These are phyloP conservation scores for Eupeodes corollae DNA, from an alignment of 1,140 invertebrate genomes.

Conservation along the genomic window DNA sequence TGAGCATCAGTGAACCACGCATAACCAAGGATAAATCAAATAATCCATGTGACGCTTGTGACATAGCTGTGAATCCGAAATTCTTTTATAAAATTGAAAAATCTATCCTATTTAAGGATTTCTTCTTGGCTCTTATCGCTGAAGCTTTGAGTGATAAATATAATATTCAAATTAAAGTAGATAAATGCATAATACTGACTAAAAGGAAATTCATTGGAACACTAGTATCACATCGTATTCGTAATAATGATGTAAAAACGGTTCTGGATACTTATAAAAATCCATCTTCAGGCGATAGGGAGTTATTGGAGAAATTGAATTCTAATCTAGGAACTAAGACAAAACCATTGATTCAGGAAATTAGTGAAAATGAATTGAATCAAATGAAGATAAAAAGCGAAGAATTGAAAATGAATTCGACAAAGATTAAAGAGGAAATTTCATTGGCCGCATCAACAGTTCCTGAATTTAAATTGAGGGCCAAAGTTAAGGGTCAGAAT, in stretches of 20 bases:
- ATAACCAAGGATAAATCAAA: slow-evolving; percentile 67
- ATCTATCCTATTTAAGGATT: slow-evolving; percentile 57
- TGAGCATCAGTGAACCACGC: slow-evolving; percentile 75
- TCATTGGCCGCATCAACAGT: slow-evolving; percentile 8
- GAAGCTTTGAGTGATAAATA: slow-evolving; percentile 68
- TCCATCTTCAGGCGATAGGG: slow-evolving; percentile 24
- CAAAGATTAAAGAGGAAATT: slow-evolving; percentile 7
- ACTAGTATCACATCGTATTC: slow-evolving; percentile 57
- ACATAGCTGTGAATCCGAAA: slow-evolving; percentile 62
- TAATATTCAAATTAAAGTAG: slow-evolving; percentile 49
- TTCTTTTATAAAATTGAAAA: slow-evolving; percentile 59
- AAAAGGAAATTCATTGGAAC: slow-evolving; percentile 57
- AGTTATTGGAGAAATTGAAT: slow-evolving; percentile 8
- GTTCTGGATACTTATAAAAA: slow-evolving; percentile 17
- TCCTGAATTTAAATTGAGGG: slow-evolving; percentile 36
- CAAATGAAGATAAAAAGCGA: slow-evolving; percentile 15
- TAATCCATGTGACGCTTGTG: slow-evolving; percentile 54
- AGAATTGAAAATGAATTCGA: slow-evolving; percentile 11
- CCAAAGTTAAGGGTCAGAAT: slow-evolving; percentile 24
- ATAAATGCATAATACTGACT: slow-evolving; percentile 46
- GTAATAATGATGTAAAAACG: slow-evolving; percentile 49
- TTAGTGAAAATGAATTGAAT: slow-evolving; percentile 23
- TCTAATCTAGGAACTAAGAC: too few species aligned
- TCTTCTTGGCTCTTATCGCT: slow-evolving; percentile 61
- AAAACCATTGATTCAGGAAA: slow-evolving; percentile 25